These are phyloP conservation scores for Tetrapedia diversipes DNA, from an alignment of 2,888 invertebrate genomes.

Conservation along the genomic window DNA sequence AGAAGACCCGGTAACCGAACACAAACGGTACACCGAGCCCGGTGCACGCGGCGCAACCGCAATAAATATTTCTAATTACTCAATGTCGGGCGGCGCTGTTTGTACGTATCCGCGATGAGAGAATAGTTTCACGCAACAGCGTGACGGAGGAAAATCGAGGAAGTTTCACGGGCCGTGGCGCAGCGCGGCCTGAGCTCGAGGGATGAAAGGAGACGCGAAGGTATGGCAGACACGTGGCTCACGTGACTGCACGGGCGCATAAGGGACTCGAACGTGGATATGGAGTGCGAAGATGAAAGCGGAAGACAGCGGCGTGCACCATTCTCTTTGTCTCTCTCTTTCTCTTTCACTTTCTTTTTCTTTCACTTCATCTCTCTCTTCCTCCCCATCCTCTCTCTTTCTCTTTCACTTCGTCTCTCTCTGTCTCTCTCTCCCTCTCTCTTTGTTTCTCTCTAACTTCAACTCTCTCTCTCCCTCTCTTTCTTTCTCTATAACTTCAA, in stretches of 20 bases:
- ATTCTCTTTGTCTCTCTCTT: no score
- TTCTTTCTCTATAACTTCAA: no score
- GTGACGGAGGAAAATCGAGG: constrained; percentile 36
- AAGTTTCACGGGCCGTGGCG: constrained; percentile 11
- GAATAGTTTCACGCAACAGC: constrained; percentile 27
- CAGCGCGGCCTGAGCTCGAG: constrained; percentile 7
- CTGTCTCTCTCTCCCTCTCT: no score
- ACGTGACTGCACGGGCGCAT: constrained; percentile 51
- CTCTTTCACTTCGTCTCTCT: no score
- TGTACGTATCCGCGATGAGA: neutral
- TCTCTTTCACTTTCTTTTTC: no score
- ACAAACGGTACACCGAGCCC: neutral
- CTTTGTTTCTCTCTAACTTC: no score
- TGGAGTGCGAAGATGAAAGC: constrained; percentile 61
- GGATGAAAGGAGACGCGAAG: constrained; percentile 34
- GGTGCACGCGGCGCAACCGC: neutral
- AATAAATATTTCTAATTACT: constrained; percentile 15
- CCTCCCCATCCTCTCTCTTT: no score
- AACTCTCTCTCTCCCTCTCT: no score
- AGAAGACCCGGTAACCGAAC: no score
- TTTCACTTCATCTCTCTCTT: no score
- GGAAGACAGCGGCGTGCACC: constrained; percentile 46
- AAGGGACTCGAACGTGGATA: constrained; percentile 53
- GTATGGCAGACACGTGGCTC: constrained; percentile 54
- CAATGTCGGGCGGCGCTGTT: neutral